Evolutionary conservation across 30 jellyfish, hydroid and myxozoan genomes (phyloP).

Genomic region (Aurelia sp.): DNA sequence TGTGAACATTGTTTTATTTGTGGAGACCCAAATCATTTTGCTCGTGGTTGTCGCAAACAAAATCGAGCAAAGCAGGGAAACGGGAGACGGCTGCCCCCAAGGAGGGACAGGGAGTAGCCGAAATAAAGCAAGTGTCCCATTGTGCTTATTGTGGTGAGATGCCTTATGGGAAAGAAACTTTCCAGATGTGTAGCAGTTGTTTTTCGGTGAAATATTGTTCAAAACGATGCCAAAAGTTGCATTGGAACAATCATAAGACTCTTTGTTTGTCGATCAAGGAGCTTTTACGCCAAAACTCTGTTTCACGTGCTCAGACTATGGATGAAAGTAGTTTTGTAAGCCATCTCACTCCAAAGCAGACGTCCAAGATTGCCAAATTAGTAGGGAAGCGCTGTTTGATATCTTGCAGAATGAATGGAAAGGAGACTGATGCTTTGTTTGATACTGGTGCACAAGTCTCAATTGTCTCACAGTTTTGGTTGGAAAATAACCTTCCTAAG

Average conservation of each 20-base stretch:
- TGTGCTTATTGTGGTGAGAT: too few relatives aligned
- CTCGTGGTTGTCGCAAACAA: conserved; percentile 8
- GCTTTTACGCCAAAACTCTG: not conserved
- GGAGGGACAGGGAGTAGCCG: too few relatives aligned
- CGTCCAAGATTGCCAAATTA: conserved; percentile 20
- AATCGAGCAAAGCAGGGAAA: not conserved
- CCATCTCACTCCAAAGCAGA: conserved; percentile 47
- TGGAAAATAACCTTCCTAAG: conserved; percentile 12
- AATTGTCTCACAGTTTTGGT: conserved; percentile 25
- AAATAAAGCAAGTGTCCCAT: too few relatives aligned
- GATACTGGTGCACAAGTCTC: conserved; percentile 58
- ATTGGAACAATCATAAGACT: conserved; percentile 28
- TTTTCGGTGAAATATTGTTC: too few relatives aligned
- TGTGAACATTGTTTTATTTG: conserved; percentile 40
- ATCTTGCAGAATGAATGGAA: conserved; percentile 8
- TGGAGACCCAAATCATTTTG: conserved; percentile 26
- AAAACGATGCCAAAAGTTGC: too few relatives aligned
- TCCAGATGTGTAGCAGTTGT: too few relatives aligned
- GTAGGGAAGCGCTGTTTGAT: conserved; percentile 22
- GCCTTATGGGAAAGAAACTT: too few relatives aligned
- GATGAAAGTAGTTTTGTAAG: conserved; percentile 4
- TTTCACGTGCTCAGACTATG: not conserved
- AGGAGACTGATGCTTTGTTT: conserved; percentile 17
- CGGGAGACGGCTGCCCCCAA: too few relatives aligned
- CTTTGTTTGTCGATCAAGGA: conserved; percentile 1